Evolutionary conservation across 92 coral and sea anemone genomes (phyloP).

Genomic region (Parazoanthus darwini): DNA sequence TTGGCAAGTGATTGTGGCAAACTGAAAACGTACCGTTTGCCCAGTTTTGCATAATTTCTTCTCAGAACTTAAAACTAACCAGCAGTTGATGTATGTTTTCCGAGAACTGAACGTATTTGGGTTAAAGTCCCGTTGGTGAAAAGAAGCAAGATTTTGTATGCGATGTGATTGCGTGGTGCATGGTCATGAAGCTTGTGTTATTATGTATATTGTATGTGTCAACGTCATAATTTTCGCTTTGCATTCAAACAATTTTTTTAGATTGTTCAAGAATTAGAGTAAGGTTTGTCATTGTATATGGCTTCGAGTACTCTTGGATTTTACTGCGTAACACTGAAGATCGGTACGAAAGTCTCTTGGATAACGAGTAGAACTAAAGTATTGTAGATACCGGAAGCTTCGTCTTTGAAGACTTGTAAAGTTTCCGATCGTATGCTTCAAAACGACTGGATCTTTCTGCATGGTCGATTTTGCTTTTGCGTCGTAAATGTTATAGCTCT

Average conservation of each 20-base stretch:
- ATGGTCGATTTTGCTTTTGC: slow-evolving; percentile 23
- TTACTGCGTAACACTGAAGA: not conserved
- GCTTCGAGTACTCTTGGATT: not conserved
- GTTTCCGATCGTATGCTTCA: slow-evolving; percentile 19
- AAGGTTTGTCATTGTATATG: not conserved
- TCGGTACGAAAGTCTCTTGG: not conserved
- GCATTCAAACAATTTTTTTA: slow-evolving; percentile 6
- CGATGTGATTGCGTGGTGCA: slow-evolving; percentile 27
- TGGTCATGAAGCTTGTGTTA: not conserved
- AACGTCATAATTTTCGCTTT: slow-evolving; percentile 38
- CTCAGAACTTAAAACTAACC: not conserved
- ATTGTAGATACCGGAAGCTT: slow-evolving; percentile 16
- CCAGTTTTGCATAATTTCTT: not conserved
- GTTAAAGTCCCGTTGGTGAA: not conserved
- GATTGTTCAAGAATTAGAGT: not conserved
- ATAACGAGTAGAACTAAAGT: not conserved
- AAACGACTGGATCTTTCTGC: slow-evolving; percentile 5
- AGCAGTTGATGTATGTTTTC: not conserved
- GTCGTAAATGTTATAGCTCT: not conserved
- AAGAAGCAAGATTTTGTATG: not conserved
- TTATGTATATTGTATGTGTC: slow-evolving; percentile 12
- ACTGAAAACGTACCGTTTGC: not conserved
- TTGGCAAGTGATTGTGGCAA: not conserved
- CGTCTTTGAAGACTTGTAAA: slow-evolving; percentile 30
- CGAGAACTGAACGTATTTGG: not conserved